Evolutionary conservation across 2,888 invertebrate species (phyloP).

Genomic region (Cyaniris semiargus): DNA sequence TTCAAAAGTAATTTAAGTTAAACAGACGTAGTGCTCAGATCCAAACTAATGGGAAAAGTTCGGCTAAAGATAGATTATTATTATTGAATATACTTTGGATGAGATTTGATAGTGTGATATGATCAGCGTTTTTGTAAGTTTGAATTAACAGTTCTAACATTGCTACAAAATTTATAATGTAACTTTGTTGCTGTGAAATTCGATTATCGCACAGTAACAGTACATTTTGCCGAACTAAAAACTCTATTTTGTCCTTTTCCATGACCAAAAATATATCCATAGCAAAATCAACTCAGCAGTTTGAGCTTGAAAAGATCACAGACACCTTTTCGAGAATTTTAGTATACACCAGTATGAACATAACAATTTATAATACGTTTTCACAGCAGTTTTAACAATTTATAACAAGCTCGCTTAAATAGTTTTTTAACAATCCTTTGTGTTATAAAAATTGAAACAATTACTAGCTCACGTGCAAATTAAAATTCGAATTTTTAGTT

Average conservation of each 20-base stretch:
- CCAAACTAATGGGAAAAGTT: constrained; percentile 51
- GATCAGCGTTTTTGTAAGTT: neutral
- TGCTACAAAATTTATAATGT: too few species aligned
- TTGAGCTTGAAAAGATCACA: neutral
- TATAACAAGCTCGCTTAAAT: neutral
- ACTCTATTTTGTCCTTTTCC: neutral
- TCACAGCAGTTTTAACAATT: neutral
- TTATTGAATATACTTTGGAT: constrained; percentile 48
- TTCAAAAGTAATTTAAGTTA: constrained; percentile 57
- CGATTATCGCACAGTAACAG: neutral
- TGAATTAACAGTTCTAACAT: too few species aligned
- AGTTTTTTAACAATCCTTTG: neutral
- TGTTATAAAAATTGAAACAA: constrained; percentile 2
- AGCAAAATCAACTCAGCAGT: neutral
- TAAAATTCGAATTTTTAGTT: neutral
- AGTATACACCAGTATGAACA: neutral
- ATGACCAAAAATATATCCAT: neutral
- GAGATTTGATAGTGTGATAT: constrained; percentile 32
- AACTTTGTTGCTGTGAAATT: neutral
- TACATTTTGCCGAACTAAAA: neutral
- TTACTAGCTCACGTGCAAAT: neutral
- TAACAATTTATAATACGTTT: neutral
- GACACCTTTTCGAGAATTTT: neutral
- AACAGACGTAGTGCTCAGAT: constrained; percentile 48
- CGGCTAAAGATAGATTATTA: constrained; percentile 45